These are phyloP conservation scores for Pao palembangensis DNA, from an alignment of 2,113 vertebrate genomes.

Conservation along the genomic window DNA sequence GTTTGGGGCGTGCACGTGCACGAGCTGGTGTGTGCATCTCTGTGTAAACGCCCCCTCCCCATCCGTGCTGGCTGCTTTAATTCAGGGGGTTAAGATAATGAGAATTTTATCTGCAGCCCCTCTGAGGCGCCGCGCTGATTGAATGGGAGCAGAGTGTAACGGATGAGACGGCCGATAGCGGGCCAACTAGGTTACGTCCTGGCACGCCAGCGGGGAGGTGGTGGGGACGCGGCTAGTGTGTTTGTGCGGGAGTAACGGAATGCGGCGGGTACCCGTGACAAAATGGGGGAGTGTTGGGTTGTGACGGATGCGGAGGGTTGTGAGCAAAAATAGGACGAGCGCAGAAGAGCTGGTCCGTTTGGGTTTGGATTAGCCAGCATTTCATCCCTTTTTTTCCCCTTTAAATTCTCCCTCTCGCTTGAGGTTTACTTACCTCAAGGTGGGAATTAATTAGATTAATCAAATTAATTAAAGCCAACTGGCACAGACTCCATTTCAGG, in stretches of 20 bases:
- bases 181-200: slow-evolving; percentile 55
- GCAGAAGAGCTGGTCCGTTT: too few species aligned
- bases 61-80: slow-evolving; percentile 62
- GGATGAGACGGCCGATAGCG: slow-evolving; percentile 71
- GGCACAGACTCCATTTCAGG: too few species aligned
- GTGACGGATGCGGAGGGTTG: slow-evolving; percentile 42
- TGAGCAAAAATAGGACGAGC: slow-evolving; percentile 20
- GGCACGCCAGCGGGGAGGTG: slow-evolving; percentile 31
- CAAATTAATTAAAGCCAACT: slow-evolving; percentile 48
- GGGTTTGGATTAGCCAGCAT: too few species aligned
- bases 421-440: slow-evolving; percentile 7
- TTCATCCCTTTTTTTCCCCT: too few species aligned
- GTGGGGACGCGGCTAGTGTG: too few species aligned
- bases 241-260: slow-evolving; percentile 53
- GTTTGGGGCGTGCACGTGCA: slow-evolving; percentile 9
- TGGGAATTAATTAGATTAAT: slow-evolving; percentile 61
- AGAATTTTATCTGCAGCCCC: slow-evolving; percentile 76
- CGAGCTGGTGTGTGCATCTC: slow-evolving; percentile 8
- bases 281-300: slow-evolving; percentile 49
- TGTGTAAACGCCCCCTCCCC: neutral
- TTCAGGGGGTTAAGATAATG: slow-evolving; percentile 75
- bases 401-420: too few species aligned
- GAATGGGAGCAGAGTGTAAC: slow-evolving; percentile 77
- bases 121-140: slow-evolving; percentile 66
- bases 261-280: slow-evolving; percentile 56